Percentiles rank a stretch among this genome's conserved stretches.
phyloP scores from a whole-genome alignment of 2,797 vertebrate genomes.

The Trachops cirrhosus region DNA sequence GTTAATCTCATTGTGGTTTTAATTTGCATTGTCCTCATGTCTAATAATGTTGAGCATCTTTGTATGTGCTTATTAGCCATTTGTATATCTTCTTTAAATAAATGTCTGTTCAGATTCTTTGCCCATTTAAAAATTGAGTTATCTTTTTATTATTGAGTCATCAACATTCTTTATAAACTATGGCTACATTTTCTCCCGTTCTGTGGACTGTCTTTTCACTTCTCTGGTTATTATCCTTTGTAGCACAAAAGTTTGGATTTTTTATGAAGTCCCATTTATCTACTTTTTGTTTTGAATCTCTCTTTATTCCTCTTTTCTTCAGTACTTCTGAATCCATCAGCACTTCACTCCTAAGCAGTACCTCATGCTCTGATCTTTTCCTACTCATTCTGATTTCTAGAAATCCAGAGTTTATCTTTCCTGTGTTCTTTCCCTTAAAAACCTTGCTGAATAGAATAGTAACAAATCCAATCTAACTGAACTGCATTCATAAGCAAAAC shows the following conservation, averaged over 20 bases:
- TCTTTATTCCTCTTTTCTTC: neutral
- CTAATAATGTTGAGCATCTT: neutral
- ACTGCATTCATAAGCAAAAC: slow-evolving; percentile 15
- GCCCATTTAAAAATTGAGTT: neutral
- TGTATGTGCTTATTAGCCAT: neutral
- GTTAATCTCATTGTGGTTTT: neutral
- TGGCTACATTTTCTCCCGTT: neutral
- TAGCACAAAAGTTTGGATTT: neutral
- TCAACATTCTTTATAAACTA: neutral
- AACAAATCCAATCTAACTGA: neutral
- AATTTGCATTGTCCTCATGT: neutral
- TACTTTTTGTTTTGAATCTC: slow-evolving; percentile 15
- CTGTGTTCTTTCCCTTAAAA: slow-evolving; percentile 28
- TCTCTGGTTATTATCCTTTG: neutral
- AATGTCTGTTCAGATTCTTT: neutral
- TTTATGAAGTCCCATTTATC: neutral
- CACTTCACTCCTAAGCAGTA: neutral
- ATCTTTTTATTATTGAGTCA: neutral
- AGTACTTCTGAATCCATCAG: neutral
- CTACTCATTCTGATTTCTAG: neutral
- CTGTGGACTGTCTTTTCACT: neutral
- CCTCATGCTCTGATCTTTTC: neutral
- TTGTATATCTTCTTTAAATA: neutral
- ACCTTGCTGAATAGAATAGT: neutral
- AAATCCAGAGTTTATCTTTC: neutral